Conservation (phyloP, 2,113 vertebrate genomes). For the Neolamprologus sp. region DNA sequence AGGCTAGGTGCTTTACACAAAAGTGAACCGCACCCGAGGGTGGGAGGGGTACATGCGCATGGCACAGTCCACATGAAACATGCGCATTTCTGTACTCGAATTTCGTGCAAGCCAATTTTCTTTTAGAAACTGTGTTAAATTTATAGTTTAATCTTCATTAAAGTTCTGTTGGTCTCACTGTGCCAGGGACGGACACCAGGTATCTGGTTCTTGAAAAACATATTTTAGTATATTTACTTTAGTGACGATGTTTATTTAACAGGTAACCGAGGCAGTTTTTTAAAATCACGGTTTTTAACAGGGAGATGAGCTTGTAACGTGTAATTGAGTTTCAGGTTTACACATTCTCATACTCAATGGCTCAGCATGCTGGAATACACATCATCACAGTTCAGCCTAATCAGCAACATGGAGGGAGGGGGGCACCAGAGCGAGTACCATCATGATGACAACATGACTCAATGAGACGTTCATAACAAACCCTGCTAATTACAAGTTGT, state of each 20-base stretch:
- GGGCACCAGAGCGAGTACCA: background rate
- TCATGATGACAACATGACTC: background rate
- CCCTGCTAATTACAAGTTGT: background rate
- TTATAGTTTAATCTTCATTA: background rate
- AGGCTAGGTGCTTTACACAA: slow-evolving; percentile 31
- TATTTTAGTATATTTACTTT: background rate
- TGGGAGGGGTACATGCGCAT: background rate
- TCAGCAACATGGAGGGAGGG: background rate
- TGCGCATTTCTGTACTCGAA: background rate
- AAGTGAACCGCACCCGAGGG: background rate
- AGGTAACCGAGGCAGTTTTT: background rate
- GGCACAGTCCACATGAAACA: background rate
- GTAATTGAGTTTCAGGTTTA: background rate
- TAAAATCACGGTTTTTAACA: background rate
- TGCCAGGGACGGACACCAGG: background rate
- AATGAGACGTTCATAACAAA: background rate
- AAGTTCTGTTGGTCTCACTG: background rate
- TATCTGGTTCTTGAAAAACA: background rate
- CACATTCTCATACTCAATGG: background rate
- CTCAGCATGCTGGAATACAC: background rate
- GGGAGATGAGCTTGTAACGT: background rate
- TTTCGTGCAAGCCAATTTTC: background rate
- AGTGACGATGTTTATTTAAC: background rate
- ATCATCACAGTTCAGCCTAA: background rate
- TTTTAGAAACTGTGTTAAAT: background rate